These are phyloP conservation scores for Passer domesticus DNA, from an alignment of 2,113 vertebrate genomes.

Conservation along the genomic window DNA sequence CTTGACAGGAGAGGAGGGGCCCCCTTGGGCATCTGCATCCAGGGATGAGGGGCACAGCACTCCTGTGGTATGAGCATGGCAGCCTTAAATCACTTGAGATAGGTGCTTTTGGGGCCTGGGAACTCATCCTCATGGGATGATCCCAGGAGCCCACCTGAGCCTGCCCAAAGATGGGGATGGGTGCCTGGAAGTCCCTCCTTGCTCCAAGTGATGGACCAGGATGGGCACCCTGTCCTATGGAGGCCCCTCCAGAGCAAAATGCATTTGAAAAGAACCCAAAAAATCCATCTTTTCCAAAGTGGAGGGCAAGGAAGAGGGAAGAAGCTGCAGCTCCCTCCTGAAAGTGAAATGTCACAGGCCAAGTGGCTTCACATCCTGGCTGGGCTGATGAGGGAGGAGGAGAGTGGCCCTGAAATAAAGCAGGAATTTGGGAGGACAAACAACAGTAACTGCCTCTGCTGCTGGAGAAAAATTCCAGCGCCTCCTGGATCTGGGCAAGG, in stretches of 20 bases:
- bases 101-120: not conserved
- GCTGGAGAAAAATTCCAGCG: not conserved
- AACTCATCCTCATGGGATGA: accelerated
- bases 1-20: not conserved
- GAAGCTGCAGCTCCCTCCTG: not conserved
- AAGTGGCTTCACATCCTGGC: not conserved
- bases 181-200: not conserved
- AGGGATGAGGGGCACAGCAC: not conserved
- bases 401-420: not conserved
- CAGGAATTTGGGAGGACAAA: constrained; percentile 4
- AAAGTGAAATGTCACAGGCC: not conserved
- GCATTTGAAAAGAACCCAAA: not conserved
- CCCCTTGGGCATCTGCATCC: not conserved
- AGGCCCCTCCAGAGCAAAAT: not conserved
- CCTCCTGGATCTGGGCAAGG: not conserved
- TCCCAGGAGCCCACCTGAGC: not conserved
- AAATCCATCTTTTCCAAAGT: not conserved
- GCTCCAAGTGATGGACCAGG: accelerated
- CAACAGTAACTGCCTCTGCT: not conserved
- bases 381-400: not conserved
- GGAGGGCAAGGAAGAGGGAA: not conserved
- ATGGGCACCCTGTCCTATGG: not conserved
- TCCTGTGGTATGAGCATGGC: accelerated
- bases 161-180: accelerated
- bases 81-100: not conserved